Evolutionary conservation across 2,888 invertebrate genomes (phyloP).

Genomic region (Microctonus aethiopoides): DNA sequence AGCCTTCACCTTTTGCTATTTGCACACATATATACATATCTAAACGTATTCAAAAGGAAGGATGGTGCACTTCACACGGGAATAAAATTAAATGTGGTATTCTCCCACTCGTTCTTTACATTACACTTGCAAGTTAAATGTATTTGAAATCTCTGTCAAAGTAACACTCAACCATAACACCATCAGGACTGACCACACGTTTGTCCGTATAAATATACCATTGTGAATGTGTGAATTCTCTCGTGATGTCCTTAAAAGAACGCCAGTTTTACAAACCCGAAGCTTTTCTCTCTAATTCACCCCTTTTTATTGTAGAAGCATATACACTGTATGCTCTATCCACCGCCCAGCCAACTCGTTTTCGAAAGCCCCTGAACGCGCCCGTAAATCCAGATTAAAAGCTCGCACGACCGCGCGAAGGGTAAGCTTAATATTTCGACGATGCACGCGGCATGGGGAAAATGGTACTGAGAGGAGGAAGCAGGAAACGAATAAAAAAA

Average conservation of each 20-base stretch:
- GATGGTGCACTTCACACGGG: conserved; percentile 20
- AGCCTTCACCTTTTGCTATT: background rate
- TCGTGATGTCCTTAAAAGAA: background rate
- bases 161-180: conserved; percentile 11
- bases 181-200: background rate
- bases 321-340: conserved; percentile 9
- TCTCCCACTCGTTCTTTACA: background rate
- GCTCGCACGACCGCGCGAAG: conserved; percentile 31
- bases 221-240: conserved; percentile 21
- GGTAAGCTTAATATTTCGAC: conserved; percentile 37
- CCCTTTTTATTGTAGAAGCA: conserved; percentile 27
- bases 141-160: conserved; percentile 17
- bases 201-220: background rate
- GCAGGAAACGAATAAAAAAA: background rate
- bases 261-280: conserved; percentile 23
- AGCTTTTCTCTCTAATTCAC: conserved; percentile 24
- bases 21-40: background rate
- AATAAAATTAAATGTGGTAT: conserved; percentile 10
- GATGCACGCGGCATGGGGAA: conserved; percentile 18
- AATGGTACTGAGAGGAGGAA: background rate
- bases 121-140: conserved; percentile 9
- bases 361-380: conserved; percentile 36
- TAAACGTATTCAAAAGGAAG: background rate
- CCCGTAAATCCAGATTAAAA: conserved; percentile 44
- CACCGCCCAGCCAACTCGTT: conserved; percentile 34